Evolutionary conservation across 2,888 invertebrate genomes (phyloP).

Genomic region (Amblyteles armatorius): DNA sequence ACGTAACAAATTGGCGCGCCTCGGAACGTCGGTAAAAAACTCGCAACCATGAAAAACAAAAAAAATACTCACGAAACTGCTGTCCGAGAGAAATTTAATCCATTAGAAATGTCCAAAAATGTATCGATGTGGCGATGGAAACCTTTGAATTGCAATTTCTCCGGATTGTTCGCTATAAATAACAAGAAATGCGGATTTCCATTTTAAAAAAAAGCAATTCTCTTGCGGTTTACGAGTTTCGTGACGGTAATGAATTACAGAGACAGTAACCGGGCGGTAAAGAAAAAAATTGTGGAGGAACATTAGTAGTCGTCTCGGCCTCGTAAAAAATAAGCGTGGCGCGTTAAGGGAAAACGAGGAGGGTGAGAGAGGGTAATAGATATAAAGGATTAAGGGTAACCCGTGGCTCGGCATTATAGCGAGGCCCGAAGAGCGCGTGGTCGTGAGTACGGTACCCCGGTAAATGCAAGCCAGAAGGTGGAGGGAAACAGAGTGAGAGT

Average conservation of each 20-base stretch:
- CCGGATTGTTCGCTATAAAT: no score
- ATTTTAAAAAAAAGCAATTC: neutral
- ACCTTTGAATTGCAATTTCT: no score
- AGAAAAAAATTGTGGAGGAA: neutral
- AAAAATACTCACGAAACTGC: no score
- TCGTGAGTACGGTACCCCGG: neutral
- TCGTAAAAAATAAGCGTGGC: conserved; percentile 18
- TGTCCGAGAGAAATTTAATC: no score
- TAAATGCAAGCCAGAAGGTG: conserved; percentile 20
- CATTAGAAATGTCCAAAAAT: no score
- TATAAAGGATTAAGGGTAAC: conserved; percentile 37
- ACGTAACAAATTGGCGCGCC: neutral
- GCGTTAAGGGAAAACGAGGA: neutral
- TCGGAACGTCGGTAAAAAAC: neutral
- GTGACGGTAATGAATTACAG: neutral
- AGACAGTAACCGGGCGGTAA: neutral
- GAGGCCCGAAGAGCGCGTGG: conserved; percentile 3
- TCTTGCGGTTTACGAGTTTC: neutral
- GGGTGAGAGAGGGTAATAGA: conserved; percentile 18
- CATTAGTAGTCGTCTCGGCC: neutral
- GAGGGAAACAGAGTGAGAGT: conserved; percentile 2
- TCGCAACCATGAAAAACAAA: no score
- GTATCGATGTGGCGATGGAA: neutral
- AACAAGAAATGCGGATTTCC: no score
- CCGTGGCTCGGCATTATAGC: conserved; percentile 24